Percentiles rank a stretch among this genome's conserved stretches.
These are phyloP conservation scores for Kryptopterus vitreolus DNA, from an alignment of 2,797 vertebrate genomes.

Conservation along the genomic window DNA sequence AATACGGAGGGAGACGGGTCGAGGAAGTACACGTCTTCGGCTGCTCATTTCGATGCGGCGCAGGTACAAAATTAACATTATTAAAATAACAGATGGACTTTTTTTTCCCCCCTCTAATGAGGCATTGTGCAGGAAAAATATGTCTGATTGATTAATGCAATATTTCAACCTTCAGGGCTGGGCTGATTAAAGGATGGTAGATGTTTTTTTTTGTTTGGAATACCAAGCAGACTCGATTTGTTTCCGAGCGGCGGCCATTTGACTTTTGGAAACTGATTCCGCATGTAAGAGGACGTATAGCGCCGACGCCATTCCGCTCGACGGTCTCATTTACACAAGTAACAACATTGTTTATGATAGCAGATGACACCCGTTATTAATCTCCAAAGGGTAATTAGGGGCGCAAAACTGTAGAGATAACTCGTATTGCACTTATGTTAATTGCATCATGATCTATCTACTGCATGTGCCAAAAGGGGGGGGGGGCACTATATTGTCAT, in stretches of 20 bases:
- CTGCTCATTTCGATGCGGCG: constrained; percentile 21
- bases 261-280: constrained; percentile 18
- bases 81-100: constrained; percentile 31
- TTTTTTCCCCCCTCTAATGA: constrained; percentile 25
- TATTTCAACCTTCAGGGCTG: constrained; percentile 31
- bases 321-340: constrained; percentile 6
- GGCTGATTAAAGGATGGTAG: constrained; percentile 34
- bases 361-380: constrained; percentile 8
- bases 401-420: constrained; percentile 22
- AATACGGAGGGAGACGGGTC: constrained; percentile 13
- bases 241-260: constrained; percentile 6
- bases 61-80: constrained; percentile 30
- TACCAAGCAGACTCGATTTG: constrained; percentile 31
- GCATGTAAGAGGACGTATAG: not conserved
- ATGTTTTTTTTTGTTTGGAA: constrained; percentile 16
- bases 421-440: constrained; percentile 11
- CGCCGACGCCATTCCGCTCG: constrained; percentile 20
- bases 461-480: constrained; percentile 7
- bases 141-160: constrained; percentile 28
- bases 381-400: constrained; percentile 9
- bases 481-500: not conserved
- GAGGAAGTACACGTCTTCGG: constrained; percentile 19
- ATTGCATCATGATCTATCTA: constrained; percentile 10
- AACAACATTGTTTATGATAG: constrained; percentile 19
- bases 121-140: constrained; percentile 25